Conservation (phyloP, 1,140 invertebrate species). For the Epicauta chinensis region DNA sequence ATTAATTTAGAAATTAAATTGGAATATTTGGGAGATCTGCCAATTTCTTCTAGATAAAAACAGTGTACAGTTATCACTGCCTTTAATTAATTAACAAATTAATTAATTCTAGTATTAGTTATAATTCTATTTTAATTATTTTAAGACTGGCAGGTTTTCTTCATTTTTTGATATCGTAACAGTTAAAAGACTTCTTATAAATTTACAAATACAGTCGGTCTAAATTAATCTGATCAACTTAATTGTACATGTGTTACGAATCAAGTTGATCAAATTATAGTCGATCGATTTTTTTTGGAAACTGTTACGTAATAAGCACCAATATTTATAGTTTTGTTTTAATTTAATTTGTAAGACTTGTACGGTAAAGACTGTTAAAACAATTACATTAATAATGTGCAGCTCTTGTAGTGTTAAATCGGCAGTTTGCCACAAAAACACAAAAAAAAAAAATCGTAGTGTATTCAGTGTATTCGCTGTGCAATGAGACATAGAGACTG, state of each 20-base stretch:
- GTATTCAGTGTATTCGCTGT: constrained; percentile 36
- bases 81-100: constrained; percentile 34
- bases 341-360: constrained; percentile 5
- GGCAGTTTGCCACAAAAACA: background rate
- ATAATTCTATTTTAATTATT: constrained; percentile 27
- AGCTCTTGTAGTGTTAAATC: constrained; percentile 6
- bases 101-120: constrained; percentile 1
- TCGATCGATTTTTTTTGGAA: background rate
- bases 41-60: constrained; percentile 24
- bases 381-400: constrained; percentile 14
- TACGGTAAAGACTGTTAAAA: constrained; percentile 24
- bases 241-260: background rate
- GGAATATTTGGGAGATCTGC: constrained; percentile 30
- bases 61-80: constrained; percentile 37
- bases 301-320: background rate
- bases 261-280: background rate
- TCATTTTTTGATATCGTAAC: background rate
- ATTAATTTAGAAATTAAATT: background rate
- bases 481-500: constrained; percentile 37
- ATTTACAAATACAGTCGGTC: too few relatives aligned
- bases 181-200: too few relatives aligned
- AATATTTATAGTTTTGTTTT: background rate
- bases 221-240: too few relatives aligned
- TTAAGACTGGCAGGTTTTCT: constrained; percentile 33
- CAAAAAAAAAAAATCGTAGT: constrained; percentile 23